These are phyloP conservation scores for Megatriorchis doriae DNA, from an alignment of 2,113 vertebrate genomes.

Conservation along the genomic window DNA sequence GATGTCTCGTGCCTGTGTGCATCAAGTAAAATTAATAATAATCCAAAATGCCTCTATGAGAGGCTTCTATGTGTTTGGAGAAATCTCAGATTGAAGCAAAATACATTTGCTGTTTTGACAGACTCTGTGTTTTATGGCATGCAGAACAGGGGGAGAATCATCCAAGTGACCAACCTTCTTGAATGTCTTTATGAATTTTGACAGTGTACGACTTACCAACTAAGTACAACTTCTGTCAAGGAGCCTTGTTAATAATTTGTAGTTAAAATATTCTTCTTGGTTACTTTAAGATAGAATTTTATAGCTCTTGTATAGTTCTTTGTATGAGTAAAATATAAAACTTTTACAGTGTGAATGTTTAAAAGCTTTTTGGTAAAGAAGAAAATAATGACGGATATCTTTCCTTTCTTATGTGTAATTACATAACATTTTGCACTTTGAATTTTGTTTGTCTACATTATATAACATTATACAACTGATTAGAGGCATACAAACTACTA, in stretches of 20 bases:
- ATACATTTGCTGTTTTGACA: not conserved
- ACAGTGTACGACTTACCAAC: not conserved
- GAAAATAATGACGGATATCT: not conserved
- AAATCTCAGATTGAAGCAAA: not conserved
- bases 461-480: not conserved
- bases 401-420: not conserved
- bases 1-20: conserved; percentile 75
- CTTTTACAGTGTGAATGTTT: not conserved
- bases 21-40: conserved; percentile 61
- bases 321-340: too few relatives aligned
- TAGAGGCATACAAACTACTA: not conserved
- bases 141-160: not conserved
- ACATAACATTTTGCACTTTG: not conserved
- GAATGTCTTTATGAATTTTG: not conserved
- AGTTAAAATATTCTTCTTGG: not conserved
- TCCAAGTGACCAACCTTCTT: not conserved
- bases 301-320: not conserved
- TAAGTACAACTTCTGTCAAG: not conserved
- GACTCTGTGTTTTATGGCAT: not conserved
- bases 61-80: not conserved
- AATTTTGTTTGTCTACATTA: not conserved
- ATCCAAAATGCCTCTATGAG: not conserved
- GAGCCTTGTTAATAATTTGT: not conserved
- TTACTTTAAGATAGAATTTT: not conserved
- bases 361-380: not conserved